A percentile compares a stretch with the other conserved stretches of the same genome.
These are phyloP conservation scores for Morone chrysops DNA, from an alignment of 2,113 vertebrate species.

Conservation along the genomic window DNA sequence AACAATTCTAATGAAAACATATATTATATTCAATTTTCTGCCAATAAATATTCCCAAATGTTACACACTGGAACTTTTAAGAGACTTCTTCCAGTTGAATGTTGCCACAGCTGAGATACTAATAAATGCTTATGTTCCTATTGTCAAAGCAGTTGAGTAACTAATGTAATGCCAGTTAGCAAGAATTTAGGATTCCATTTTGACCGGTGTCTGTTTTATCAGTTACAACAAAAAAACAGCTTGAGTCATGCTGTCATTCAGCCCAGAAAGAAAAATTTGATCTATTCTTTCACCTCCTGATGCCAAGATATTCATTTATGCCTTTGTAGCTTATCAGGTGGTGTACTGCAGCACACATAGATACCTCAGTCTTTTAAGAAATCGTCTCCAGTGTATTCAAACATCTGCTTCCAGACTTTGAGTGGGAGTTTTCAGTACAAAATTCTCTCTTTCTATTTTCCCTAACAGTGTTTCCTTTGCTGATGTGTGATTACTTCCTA, in stretches of 20 bases:
- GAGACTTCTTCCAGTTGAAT: not conserved
- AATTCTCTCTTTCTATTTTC: not conserved
- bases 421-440: not conserved
- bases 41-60: too few species aligned
- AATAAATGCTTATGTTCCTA: not conserved
- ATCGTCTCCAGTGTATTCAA: not conserved
- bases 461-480: not conserved
- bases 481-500: not conserved
- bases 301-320: not conserved
- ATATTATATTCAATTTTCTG: too few species aligned
- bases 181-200: not conserved
- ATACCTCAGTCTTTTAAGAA: not conserved
- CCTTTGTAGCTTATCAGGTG: not conserved
- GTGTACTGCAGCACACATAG: not conserved
- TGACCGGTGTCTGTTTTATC: not conserved
- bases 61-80: not conserved
- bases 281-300: not conserved
- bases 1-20: too few species aligned
- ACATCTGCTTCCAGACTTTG: not conserved
- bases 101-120: not conserved
- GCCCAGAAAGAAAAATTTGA: not conserved
- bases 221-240: not conserved
- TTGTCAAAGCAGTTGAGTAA: not conserved
- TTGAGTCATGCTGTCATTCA: not conserved
- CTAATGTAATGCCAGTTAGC: not conserved